A percentile compares a stretch with the other conserved stretches of the same genome.
phyloP scores from a whole-genome alignment of 2,113 vertebrate genomes.

The Tetrao urogallus region DNA sequence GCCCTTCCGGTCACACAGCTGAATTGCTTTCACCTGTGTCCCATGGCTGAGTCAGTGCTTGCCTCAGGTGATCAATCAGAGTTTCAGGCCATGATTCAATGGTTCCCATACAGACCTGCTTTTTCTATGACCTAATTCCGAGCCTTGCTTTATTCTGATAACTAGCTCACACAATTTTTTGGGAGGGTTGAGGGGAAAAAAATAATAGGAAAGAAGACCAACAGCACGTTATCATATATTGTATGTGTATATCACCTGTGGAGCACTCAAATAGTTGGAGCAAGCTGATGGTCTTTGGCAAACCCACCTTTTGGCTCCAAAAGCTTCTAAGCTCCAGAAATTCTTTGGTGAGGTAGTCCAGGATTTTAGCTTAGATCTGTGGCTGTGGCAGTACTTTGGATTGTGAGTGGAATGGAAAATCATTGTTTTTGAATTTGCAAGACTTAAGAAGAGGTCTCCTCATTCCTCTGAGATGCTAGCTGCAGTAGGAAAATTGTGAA shows the following conservation, averaged over 20 bases:
- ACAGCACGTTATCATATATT: not conserved
- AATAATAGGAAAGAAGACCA: not conserved
- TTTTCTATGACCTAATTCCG: not conserved
- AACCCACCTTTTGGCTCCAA: not conserved
- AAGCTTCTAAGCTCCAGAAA: not conserved
- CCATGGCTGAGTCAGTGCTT: too few species aligned
- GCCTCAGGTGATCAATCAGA: too few species aligned
- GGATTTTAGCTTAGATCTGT: accelerated
- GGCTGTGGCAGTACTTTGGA: not conserved
- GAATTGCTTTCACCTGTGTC: too few species aligned
- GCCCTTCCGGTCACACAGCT: too few species aligned
- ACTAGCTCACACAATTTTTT: not conserved
- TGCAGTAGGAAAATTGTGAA: not conserved
- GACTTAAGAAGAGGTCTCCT: not conserved
- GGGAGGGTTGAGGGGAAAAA: not conserved
- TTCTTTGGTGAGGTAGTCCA: not conserved
- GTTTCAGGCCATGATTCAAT: too few species aligned
- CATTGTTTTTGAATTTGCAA: accelerated
- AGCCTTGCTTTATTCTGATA: not conserved
- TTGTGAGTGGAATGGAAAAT: not conserved
- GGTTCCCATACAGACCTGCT: not conserved
- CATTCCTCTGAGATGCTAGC: not conserved
- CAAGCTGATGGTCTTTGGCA: not conserved
- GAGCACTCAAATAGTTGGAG: not conserved
- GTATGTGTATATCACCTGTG: not conserved